Evolutionary conservation across 2,797 vertebrate genomes (phyloP), one percentile per base, ranked within the genome.

Genomic region (Sebastes iracundus): DNA sequence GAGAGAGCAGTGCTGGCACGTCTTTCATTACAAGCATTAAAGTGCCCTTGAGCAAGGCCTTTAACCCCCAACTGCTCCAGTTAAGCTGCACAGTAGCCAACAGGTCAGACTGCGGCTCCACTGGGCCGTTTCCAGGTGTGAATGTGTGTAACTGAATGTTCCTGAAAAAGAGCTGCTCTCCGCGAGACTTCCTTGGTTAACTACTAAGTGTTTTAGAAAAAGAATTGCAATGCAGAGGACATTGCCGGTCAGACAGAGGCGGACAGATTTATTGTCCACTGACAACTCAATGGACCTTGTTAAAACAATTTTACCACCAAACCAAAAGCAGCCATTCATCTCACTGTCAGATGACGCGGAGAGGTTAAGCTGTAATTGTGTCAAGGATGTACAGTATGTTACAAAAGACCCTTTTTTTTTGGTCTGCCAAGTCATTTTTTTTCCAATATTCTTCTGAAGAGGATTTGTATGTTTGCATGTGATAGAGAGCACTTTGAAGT

Each of bases 271-370:
- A 82, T 70, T 58, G 60, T 82, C 28, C 23, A n/a, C 5, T 16
- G 49, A 35, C 23, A 66, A 67, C 58, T 72, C 66, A 66, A 6
- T 35, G 33, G 76, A 60, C 33, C 10, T 32, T 33, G 42, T 53
- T 75, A 61, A 82, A 80, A 56, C 64, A 52, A 11, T 28, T 18
- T 27, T 6, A 69, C n/a, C 76, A 65, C 16, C 59, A 60, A 52
- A 72, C 63, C 27, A 38, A 65, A 7, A 42, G 68, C 77, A 69
- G 79, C 18, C 58, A 79, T 83, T 82, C 38, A 38, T 91, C 79
- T 87, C 68, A 14, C 76, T 79, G 73, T 78, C 84, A 64, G 62
- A 16, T 32, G 14, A 20, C 25, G 56, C 30, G n/a, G 56, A 55
- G 72, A 75, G 52, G 70, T 77, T 80, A 46, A 64, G 33, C 23